phyloP scores from a whole-genome alignment of 2,797 vertebrate species.

The Tiaroga cobitis region DNA sequence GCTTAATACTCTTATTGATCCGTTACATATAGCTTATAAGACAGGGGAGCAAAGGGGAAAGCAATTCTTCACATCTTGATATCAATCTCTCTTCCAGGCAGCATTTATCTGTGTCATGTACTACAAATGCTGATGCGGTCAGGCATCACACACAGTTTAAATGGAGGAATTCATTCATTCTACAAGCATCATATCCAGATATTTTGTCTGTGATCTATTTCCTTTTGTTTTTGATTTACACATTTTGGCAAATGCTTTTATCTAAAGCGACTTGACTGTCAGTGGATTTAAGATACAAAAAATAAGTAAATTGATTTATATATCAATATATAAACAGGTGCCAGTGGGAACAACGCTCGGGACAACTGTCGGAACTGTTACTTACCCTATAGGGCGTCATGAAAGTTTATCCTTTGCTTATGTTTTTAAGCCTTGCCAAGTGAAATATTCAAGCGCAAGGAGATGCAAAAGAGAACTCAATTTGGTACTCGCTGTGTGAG shows the following conservation, averaged over 20 bases:
- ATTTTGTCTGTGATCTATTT: background rate
- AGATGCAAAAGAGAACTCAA: no score
- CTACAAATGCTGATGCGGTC: background rate
- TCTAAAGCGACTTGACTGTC: no score
- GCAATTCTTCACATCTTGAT: constrained; percentile 39
- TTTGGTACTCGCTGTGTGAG: background rate
- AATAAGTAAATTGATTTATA: no score
- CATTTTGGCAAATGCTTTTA: background rate
- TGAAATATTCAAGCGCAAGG: no score
- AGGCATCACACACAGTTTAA: constrained; percentile 19
- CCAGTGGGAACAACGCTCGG: no score
- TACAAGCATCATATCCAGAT: background rate
- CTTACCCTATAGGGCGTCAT: no score
- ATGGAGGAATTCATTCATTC: constrained; percentile 25
- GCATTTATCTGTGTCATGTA: constrained; percentile 28
- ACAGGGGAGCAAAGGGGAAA: background rate
- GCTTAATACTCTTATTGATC: constrained; percentile 20
- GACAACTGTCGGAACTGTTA: no score
- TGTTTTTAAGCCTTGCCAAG: no score
- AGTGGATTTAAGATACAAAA: no score
- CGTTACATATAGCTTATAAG: background rate
- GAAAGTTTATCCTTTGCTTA: no score
- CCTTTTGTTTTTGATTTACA: background rate
- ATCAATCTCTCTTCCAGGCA: constrained; percentile 20
- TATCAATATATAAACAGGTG: no score